Evolutionary conservation across 2,113 vertebrate species (phyloP).

Genomic region (Aphelocoma coerulescens): DNA sequence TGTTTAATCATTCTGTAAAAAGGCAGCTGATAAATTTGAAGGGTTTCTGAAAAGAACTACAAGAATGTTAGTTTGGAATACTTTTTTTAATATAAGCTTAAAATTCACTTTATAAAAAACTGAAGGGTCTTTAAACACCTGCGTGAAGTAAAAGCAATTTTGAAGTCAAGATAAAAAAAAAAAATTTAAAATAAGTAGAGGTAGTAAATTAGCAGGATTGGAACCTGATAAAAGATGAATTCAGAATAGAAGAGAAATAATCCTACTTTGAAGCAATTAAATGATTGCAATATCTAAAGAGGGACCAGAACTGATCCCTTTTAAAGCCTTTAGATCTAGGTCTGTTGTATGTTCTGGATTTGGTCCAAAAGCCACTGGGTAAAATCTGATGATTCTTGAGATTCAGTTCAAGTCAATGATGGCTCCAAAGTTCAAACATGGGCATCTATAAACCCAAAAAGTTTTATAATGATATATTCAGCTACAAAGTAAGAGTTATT

Average conservation of each 20-base stretch:
- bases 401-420: neutral
- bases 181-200: neutral
- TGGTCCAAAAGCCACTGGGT: neutral
- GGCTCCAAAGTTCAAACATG: neutral
- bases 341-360: neutral
- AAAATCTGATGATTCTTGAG: neutral
- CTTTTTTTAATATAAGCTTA: neutral
- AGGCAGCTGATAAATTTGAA: neutral
- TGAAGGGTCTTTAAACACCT: neutral
- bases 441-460: neutral
- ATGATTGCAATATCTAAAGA: neutral
- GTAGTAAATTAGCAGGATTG: neutral
- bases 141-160: neutral
- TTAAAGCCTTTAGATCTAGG: neutral
- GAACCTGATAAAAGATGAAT: neutral
- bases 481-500: neutral
- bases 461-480: neutral
- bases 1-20: neutral
- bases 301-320: neutral
- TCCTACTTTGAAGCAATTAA: neutral
- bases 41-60: neutral
- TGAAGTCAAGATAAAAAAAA: neutral
- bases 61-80: neutral
- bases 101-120: neutral
- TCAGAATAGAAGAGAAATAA: neutral